Percentiles rank a stretch among this genome's conserved stretches.
phyloP scores from a whole-genome alignment of 2,113 vertebrate genomes.

The Ctenodactylus gundi region DNA sequence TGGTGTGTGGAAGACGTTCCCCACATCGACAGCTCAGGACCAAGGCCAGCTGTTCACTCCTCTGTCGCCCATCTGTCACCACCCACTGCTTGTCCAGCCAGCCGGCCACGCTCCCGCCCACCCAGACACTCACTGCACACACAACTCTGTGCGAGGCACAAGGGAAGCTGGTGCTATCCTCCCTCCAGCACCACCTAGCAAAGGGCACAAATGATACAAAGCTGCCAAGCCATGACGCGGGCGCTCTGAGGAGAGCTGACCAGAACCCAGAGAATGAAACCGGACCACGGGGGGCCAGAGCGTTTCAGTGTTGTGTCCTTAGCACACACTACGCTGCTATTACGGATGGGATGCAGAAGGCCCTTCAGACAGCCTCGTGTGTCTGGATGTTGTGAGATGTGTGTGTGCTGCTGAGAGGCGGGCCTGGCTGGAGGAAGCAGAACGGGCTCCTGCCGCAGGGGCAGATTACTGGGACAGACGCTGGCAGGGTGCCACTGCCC shows the following conservation, averaged over 20 bases:
- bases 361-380: no score
- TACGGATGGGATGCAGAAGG: no score
- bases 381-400: no score
- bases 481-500: no score
- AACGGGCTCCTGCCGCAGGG: no score
- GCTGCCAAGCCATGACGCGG: no score
- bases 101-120: neutral
- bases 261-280: neutral
- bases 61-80: neutral
- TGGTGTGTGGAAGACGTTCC: neutral
- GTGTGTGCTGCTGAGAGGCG: no score
- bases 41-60: neutral
- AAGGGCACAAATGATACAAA: neutral
- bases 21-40: neutral
- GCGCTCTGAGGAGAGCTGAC: neutral
- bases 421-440: no score
- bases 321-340: neutral
- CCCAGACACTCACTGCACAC: neutral
- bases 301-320: neutral
- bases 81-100: neutral
- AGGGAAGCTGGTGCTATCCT: neutral
- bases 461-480: no score
- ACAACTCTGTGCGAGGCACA: neutral
- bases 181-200: neutral
- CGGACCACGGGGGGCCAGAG: neutral